phyloP scores from a whole-genome alignment of 2,888 invertebrate genomes.

The Anarsia innoxiella region DNA sequence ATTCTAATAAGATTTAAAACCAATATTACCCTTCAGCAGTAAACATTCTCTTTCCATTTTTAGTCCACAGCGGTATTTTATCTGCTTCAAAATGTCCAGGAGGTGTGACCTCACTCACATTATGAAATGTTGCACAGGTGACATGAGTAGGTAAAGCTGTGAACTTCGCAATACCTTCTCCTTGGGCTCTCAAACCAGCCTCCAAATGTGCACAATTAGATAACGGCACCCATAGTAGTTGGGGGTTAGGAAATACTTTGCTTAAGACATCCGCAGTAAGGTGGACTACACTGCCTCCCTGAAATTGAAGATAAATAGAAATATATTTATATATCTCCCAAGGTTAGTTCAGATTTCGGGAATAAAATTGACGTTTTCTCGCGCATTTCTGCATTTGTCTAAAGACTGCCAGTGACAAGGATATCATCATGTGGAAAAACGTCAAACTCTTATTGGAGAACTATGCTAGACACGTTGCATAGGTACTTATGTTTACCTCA shows the following conservation, averaged over 20 bases:
- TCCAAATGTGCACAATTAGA: conserved; percentile 79
- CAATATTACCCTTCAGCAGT: conserved; percentile 55
- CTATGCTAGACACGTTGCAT: too few species aligned
- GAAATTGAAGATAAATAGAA: conserved; percentile 27
- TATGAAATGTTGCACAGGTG: conserved; percentile 77
- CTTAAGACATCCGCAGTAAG: conserved; percentile 85
- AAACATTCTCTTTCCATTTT: conserved; percentile 82
- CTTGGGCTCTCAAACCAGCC: conserved; percentile 78
- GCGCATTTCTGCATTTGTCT: too few species aligned
- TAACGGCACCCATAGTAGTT: conserved; percentile 82
- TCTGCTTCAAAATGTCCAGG: conserved; percentile 82
- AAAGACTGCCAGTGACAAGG: too few species aligned
- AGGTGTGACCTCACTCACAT: conserved; percentile 80
- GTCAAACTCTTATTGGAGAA: too few species aligned
- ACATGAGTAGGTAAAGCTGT: conserved; percentile 75
- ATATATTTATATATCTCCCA: background rate
- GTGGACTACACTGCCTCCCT: conserved; percentile 90
- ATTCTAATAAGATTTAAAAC: too few species aligned
- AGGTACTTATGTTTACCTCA: too few species aligned
- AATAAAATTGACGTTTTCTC: too few species aligned
- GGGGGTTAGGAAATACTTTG: conserved; percentile 75
- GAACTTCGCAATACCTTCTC: conserved; percentile 81
- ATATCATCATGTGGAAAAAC: too few species aligned
- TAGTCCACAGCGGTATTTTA: conserved; percentile 85
- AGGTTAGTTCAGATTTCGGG: too few species aligned